Percentiles rank a stretch among this genome's conserved stretches.
Conservation (phyloP, 2,797 vertebrate species). For the Tangara arthus region DNA sequence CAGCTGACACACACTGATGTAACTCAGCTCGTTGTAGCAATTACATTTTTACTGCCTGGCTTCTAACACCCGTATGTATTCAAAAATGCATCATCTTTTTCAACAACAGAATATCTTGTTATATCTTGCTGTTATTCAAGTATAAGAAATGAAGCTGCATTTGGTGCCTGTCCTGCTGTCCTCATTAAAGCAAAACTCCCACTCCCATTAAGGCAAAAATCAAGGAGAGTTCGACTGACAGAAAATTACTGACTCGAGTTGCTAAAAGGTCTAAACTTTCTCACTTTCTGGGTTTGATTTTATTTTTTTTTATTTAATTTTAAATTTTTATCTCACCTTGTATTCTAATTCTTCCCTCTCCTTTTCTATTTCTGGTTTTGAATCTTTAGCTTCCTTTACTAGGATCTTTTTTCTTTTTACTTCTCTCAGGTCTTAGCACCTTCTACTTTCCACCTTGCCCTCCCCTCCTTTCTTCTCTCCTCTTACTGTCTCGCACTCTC, state of each 20-base stretch:
- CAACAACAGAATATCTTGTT: not conserved
- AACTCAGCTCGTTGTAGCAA: not conserved
- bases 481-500: not conserved
- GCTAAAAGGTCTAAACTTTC: not conserved
- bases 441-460: not conserved
- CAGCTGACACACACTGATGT: not conserved
- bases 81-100: not conserved
- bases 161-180: not conserved
- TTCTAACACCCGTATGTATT: slow-evolving; percentile 7
- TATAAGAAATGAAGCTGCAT: not conserved
- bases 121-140: not conserved
- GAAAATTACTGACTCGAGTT: not conserved
- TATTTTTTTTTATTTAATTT: not conserved
- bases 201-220: not conserved
- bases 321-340: not conserved
- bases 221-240: not conserved
- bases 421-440: not conserved
- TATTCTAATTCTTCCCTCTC: not conserved
- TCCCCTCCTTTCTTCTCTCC: not conserved
- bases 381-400: not conserved
- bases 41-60: not conserved
- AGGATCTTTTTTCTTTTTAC: not conserved
- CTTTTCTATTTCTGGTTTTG: not conserved
- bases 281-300: not conserved
- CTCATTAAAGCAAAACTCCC: slow-evolving; percentile 40